phyloP scores from a whole-genome alignment of 2,113 vertebrate species.

The Hippopotamus amphibius region DNA sequence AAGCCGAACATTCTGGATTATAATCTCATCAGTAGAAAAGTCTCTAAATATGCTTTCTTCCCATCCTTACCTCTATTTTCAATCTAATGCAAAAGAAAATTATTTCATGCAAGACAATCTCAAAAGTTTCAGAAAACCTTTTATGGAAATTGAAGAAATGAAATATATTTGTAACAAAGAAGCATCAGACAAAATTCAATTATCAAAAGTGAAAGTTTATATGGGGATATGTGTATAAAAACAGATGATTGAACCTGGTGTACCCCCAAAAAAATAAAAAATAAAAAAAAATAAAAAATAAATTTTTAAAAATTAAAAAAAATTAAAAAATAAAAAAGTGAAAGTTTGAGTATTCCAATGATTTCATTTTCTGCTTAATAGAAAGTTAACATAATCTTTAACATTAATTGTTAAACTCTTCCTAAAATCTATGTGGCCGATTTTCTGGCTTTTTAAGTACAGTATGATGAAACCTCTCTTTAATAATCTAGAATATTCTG shows the following conservation, averaged over 20 bases:
- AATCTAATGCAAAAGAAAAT: slow-evolving; percentile 28
- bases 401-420: background rate
- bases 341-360: background rate
- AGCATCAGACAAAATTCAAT: background rate
- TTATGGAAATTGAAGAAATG: background rate
- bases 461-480: slow-evolving; percentile 17
- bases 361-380: slow-evolving; percentile 50
- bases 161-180: slow-evolving; percentile 40
- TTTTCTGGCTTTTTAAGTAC: background rate
- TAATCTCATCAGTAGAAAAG: slow-evolving; percentile 9
- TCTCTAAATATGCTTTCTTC: background rate
- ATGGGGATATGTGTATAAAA: no score
- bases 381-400: background rate
- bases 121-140: slow-evolving; percentile 38
- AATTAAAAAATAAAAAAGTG: background rate
- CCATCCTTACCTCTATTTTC: slow-evolving; percentile 1
- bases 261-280: no score
- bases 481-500: background rate
- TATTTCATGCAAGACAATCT: slow-evolving; percentile 48
- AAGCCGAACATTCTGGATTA: background rate
- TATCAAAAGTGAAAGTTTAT: slow-evolving; percentile 28
- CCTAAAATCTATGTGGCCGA: slow-evolving; percentile 16
- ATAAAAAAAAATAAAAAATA: no score
- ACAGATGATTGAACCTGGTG: no score
- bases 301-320: no score